These are phyloP conservation scores for Oikopleura albicans DNA, from an alignment of 23 tunicate genomes.

Conservation along the genomic window DNA sequence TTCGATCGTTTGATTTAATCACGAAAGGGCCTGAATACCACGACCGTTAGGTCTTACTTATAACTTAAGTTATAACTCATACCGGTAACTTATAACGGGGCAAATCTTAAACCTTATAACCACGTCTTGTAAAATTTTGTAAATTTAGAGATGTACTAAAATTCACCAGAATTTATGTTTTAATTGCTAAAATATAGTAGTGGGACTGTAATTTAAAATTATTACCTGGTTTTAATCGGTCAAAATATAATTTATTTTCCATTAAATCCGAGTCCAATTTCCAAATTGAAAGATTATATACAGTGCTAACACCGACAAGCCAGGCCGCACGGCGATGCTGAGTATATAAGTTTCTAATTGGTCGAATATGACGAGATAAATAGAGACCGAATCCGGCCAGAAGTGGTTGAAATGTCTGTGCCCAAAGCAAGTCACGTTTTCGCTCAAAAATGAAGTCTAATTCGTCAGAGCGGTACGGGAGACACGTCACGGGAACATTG, in stretches of 20 bases:
- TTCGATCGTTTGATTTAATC: too few species aligned
- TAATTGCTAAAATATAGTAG: too few species aligned
- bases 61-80: too few species aligned
- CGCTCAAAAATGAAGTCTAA: background rate
- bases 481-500: too few species aligned
- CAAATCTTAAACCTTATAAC: too few species aligned
- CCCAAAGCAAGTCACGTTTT: background rate
- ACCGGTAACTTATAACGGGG: too few species aligned
- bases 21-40: too few species aligned
- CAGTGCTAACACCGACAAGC: background rate
- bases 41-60: too few species aligned
- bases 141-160: too few species aligned
- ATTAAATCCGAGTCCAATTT: background rate
- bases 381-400: background rate
- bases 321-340: background rate
- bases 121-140: too few species aligned
- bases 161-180: too few species aligned
- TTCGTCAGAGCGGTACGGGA: conserved; percentile 7
- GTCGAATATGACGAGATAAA: background rate
- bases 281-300: background rate
- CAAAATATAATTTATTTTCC: background rate
- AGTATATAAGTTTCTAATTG: background rate
- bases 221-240: background rate
- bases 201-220: too few species aligned
- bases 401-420: background rate